phyloP scores from a whole-genome alignment of 2,888 invertebrate genomes.

The Chirona hameri region DNA sequence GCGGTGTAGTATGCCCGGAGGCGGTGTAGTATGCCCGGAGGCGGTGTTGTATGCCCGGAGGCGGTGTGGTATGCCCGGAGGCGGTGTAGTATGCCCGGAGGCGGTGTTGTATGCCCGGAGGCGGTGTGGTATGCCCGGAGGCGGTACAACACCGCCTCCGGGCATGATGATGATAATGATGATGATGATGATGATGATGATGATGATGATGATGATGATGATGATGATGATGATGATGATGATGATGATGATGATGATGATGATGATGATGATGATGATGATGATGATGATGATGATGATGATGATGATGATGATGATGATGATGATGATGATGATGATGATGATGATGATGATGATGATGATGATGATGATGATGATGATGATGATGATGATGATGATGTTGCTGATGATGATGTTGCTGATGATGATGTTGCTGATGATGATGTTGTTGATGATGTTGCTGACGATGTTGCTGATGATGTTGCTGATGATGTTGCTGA shows the following conservation, averaged over 20 bases:
- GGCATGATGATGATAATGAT: conserved; percentile 6
- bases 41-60: too few species aligned
- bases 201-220: conserved; percentile 22
- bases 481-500: too few species aligned
- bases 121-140: too few species aligned
- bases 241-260: conserved; percentile 22
- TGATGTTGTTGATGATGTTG: too few species aligned
- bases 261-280: conserved; percentile 22
- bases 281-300: conserved; percentile 22
- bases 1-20: neutral
- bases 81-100: too few species aligned
- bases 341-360: conserved; percentile 22
- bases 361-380: conserved; percentile 22
- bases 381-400: conserved; percentile 22
- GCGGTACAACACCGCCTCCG: too few species aligned
- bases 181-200: conserved; percentile 22
- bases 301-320: conserved; percentile 22
- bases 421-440: too few species aligned
- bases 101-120: too few species aligned
- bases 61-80: too few species aligned
- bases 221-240: conserved; percentile 22
- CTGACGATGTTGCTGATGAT: too few species aligned
- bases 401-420: too few species aligned
- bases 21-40: too few species aligned
- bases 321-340: conserved; percentile 22